Percentiles rank a stretch among this genome's conserved stretches.
Evolutionary conservation across 2,888 invertebrate species (phyloP).

Genomic region (Ichneumoninae sp.): DNA sequence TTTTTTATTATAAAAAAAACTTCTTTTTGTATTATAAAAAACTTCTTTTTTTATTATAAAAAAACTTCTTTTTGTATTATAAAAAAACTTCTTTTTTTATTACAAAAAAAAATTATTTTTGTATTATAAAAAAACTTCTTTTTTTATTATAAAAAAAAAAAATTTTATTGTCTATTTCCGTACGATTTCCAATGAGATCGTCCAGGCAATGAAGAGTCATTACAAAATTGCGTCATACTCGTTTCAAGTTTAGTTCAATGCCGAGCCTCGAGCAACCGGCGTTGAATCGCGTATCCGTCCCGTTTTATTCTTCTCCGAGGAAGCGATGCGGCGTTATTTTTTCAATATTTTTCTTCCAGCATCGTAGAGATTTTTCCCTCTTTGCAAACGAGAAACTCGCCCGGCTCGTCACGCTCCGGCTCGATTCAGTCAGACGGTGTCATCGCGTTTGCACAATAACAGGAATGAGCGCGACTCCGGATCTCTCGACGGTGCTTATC

Average conservation of each 20-base stretch:
- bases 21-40: background rate
- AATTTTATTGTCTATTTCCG: background rate
- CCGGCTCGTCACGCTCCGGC: background rate
- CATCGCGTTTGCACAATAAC: conserved; percentile 5
- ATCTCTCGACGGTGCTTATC: conserved; percentile 34
- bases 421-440: conserved; percentile 20
- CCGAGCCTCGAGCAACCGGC: background rate
- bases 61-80: too few relatives aligned
- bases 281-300: background rate
- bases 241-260: background rate
- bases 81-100: background rate
- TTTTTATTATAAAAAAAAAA: background rate
- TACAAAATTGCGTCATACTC: conserved; percentile 6
- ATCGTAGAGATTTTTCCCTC: background rate
- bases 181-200: background rate
- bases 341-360: background rate
- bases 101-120: background rate
- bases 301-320: background rate
- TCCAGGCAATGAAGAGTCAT: background rate
- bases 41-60: too few relatives aligned
- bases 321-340: too few relatives aligned
- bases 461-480: background rate
- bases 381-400: background rate
- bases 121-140: background rate
- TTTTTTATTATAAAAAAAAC: too few relatives aligned